Evolutionary conservation across 2,113 vertebrate species (phyloP).

Genomic region (Eleginops maclovinus): DNA sequence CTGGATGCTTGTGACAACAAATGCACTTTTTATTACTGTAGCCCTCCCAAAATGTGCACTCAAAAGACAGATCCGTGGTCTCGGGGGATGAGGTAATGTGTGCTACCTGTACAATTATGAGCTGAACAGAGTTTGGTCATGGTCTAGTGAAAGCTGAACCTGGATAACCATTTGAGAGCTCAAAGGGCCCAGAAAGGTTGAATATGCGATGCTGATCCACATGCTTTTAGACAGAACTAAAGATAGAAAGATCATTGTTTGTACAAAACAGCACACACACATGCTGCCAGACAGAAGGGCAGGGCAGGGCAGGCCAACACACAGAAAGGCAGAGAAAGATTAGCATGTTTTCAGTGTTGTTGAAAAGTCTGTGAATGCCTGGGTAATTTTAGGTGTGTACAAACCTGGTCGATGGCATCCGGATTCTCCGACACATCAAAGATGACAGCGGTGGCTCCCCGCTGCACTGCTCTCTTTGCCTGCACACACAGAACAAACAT

Average conservation of each 20-base stretch:
- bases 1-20: conserved; percentile 10
- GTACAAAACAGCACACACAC: conserved; percentile 2
- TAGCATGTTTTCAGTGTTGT: not conserved
- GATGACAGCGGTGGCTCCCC: conserved; percentile 98
- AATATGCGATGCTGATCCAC: conserved; percentile 52
- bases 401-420: conserved; percentile 97
- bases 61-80: conserved; percentile 38
- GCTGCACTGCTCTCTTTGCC: conserved; percentile 97
- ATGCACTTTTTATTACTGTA: conserved; percentile 28
- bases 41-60: conserved; percentile 10
- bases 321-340: conserved; percentile 7
- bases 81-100: conserved; percentile 64
- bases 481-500: conserved; percentile 70
- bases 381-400: conserved; percentile 45
- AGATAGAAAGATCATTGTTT: conserved; percentile 66
- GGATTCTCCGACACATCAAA: conserved; percentile 99
- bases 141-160: conserved; percentile 73
- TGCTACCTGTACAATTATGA: conserved; percentile 74
- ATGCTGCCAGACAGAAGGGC: conserved; percentile 21
- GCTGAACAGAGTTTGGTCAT: conserved; percentile 70
- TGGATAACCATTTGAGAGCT: conserved; percentile 66
- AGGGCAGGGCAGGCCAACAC: conserved; percentile 48
- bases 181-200: conserved; percentile 50
- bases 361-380: not conserved
- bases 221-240: conserved; percentile 55